Evolutionary conservation across 2,113 vertebrate species (phyloP), one percentile per base, ranked within the genome.

Genomic region (Etheostoma spectabile): DNA sequence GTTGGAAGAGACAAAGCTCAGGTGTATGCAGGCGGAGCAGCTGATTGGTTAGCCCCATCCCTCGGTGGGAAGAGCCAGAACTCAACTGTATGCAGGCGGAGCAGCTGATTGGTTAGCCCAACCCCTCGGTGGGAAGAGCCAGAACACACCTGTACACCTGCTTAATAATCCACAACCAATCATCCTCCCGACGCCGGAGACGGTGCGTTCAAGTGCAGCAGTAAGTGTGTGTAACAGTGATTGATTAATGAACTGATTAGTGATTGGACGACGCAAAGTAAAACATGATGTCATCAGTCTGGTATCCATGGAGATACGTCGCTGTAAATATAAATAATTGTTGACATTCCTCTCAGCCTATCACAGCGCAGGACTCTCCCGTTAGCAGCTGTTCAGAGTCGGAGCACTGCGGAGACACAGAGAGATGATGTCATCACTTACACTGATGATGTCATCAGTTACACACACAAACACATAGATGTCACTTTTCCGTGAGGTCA

Each of bases 371-470:
- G 69, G 90, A 93, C 84, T 86, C 95, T 92, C 8, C 35, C 35
- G 35, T 38, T 72, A 97, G 95, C 96, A 92, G 94, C 86, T 96
- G 94, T 96, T 96, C 96, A 98, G 92, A 92, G 97, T 94, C 89
- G 96, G 38, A 42, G 38, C 91, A 93, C 97, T 98, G 96, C 64
- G 90, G 95, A 95, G 95, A 94, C 6, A 77, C 83, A 90, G 95
- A 95, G 95, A 94, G 33, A 52, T 51, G 48, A 49, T 18, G 49
- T 51, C 49, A 51, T 51, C 49, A 57, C 8, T 42, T 42, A 42
- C 21, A 53, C 51, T 53, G 19, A 21, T 24, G 53, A 56, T 24
- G n/a, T 6, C 53, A 38, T 38, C 38, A 38, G 8, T 10, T 8
- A 38, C 35, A 38, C 35, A 38, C 38, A 38, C 38, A 38, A 1